Conservation (phyloP, 2,113 vertebrate species). For the Callithrix jacchus region DNA sequence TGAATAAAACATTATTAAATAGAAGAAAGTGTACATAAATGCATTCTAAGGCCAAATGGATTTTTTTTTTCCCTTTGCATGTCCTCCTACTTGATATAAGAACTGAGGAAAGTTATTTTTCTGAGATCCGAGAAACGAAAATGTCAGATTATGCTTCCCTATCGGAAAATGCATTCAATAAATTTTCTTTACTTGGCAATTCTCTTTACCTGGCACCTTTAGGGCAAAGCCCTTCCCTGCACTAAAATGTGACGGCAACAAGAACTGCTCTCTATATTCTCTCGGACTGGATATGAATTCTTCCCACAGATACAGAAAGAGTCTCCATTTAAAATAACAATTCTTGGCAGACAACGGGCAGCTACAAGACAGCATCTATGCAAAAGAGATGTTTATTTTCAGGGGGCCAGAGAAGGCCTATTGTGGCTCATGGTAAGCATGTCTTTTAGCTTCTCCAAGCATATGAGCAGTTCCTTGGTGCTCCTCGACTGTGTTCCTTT, state of each 20-base stretch:
- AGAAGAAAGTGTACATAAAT: conserved; percentile 61
- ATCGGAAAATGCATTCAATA: conserved; percentile 69
- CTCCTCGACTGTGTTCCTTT: neutral
- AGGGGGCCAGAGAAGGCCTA: neutral
- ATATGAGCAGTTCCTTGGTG: neutral
- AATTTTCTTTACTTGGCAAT: conserved; percentile 70
- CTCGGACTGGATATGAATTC: conserved; percentile 61
- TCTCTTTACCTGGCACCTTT: conserved; percentile 75
- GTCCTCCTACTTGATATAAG: neutral
- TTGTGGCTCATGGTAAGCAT: neutral
- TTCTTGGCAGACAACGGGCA: neutral
- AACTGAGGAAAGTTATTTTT: conserved; percentile 44
- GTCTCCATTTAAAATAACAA: conserved; percentile 61
- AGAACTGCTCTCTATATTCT: conserved; percentile 39
- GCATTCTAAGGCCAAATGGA: conserved; percentile 49
- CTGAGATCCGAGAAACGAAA: conserved; percentile 57
- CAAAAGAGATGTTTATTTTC: neutral
- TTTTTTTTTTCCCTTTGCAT: neutral
- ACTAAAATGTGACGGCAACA: conserved; percentile 53
- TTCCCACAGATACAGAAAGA: conserved; percentile 51
- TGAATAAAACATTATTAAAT: conserved; percentile 66
- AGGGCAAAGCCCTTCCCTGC: conserved; percentile 68
- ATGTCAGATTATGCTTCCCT: conserved; percentile 59
- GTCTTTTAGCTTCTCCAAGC: neutral
- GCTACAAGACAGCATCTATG: neutral